These are phyloP conservation scores for Slavum lentiscoides DNA, from an alignment of 2,888 invertebrate species.

Conservation along the genomic window DNA sequence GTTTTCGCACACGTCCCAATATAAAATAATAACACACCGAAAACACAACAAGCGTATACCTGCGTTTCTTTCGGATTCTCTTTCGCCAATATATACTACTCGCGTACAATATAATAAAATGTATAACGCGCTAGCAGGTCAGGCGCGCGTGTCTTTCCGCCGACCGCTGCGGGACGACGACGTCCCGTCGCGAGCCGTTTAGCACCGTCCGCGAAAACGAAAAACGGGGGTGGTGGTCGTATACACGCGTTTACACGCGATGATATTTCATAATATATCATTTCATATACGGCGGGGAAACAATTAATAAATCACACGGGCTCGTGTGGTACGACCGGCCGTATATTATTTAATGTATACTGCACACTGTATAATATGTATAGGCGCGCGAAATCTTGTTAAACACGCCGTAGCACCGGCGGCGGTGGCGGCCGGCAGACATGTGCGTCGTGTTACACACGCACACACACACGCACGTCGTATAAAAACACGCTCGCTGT, in stretches of 20 bases:
- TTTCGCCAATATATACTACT: no score
- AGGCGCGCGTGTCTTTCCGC: no score
- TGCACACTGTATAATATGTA: conserved; percentile 9
- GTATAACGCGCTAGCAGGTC: no score
- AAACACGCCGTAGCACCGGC: conserved; percentile 18
- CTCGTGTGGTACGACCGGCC: neutral
- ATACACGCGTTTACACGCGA: no score
- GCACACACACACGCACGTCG: no score
- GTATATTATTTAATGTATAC: no score
- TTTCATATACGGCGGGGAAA: neutral
- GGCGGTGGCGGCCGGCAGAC: conserved; percentile 6
- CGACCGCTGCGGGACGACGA: neutral
- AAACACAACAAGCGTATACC: neutral
- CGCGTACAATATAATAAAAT: no score
- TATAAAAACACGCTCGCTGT: no score
- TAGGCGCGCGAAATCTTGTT: conserved; percentile 46
- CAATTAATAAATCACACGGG: conserved; percentile 22
- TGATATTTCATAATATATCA: no score
- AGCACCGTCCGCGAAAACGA: neutral
- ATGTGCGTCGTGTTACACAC: conserved; percentile 4
- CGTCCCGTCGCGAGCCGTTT: neutral
- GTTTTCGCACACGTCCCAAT: no score
- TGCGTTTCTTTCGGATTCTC: neutral
- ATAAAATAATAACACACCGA: no score
- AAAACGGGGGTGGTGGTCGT: neutral